Base-by-base conservation (phyloP, 1,140 invertebrate genomes). In the Orchesella cincta region DNA sequence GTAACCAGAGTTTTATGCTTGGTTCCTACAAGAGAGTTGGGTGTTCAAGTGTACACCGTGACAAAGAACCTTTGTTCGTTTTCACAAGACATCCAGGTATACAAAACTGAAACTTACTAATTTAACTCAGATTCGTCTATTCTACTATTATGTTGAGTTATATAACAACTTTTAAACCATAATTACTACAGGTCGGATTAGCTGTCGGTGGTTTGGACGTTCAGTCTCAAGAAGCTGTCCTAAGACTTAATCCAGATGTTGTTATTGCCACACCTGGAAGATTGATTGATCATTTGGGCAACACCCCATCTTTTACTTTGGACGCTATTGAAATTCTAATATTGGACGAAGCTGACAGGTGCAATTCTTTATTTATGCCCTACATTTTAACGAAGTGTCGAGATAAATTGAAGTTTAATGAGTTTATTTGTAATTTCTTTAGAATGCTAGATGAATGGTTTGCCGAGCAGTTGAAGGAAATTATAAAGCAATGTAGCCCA, bases 381-480 rank as follows among this genome's bases (percentile, higher is more conserved):
- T 18, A 67, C 18, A 23, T 36, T 39, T 80, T 82, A 33, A 20
- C 74, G 1, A 26, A 3, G 12, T 57, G 76, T 33, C 1, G 18
- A 36, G 26, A 75, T 20, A 80, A 72, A 16, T 71, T 31, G 29
- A 72, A 18, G 26, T 35, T 16, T 20, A 36, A 23, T 75, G 31
- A 35, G 36, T 14, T 77, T 46, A 62, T 29, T 71, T 33, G 83
- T n/a, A n/a, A n/a, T n/a, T n/a, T n/a, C n/a, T n/a, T n/a, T n/a
- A 93, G 96, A 82, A 98, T 99, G 95, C 87, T 99, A 81, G 97
- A 99, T 86, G 97, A 99, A 85, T 95, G 95, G 85, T 99, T 99
- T 87, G 93, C 94, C 0, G 95, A 98, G 81, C 97, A 99, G 86
- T 96, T 99, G 94, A 98, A 97, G 83, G 95, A 98, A 86, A 94